Evolutionary conservation across 2,113 vertebrate species (phyloP).

Genomic region (Cheilinus undulatus): DNA sequence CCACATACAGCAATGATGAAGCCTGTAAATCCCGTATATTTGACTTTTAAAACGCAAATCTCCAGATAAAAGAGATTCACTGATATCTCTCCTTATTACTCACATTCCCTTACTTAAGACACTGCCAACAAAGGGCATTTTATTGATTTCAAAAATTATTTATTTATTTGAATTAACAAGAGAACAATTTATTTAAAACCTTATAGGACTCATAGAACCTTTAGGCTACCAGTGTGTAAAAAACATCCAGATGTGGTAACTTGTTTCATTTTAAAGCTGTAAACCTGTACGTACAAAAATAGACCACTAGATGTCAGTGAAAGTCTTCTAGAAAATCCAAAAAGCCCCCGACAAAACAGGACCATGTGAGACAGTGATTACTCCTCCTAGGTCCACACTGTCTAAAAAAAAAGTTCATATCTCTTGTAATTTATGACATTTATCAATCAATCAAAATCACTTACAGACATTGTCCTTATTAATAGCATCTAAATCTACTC

Average conservation of each 20-base stretch:
- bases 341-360: too few species aligned
- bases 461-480: too few species aligned
- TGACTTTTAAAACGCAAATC: background rate
- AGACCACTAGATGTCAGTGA: conserved; percentile 73
- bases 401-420: background rate
- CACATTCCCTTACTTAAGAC: background rate
- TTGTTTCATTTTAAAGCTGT: background rate
- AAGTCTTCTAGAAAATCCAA: conserved; percentile 15
- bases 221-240: background rate
- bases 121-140: background rate
- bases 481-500: too few species aligned
- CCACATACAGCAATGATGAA: background rate
- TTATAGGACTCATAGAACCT: background rate
- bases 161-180: conserved; percentile 1
- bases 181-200: conserved; percentile 2
- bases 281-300: background rate
- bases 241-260: conserved; percentile 10
- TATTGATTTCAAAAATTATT: background rate
- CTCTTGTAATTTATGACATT: background rate
- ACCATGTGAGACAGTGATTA: background rate
- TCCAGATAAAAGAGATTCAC: background rate
- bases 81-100: background rate
- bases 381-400: conserved; percentile 1
- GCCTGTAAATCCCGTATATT: background rate
- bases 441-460: too few species aligned